Base-by-base conservation (phyloP, 1,140 invertebrate genomes). In the Drosophila nikananu region DNA sequence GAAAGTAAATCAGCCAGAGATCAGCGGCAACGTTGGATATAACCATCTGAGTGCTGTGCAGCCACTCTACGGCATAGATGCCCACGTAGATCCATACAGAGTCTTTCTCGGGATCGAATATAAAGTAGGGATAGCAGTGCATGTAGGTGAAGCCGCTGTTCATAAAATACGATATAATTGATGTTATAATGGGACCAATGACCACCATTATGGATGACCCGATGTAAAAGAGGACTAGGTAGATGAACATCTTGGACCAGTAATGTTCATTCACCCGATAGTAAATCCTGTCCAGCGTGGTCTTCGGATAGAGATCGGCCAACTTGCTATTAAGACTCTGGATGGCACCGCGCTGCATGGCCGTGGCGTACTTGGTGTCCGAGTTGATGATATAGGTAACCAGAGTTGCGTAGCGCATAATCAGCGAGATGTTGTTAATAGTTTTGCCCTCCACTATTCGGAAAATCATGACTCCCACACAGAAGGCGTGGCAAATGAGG, bases 1-100 rank as follows among this genome's bases (percentile, higher is more conserved):
- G 58, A 55, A 90, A 86, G 30, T 52, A 76, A 1, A 90, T 48
- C 15, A 91, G 62, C 80, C 70, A 91, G 8, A 81, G 62, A 60
- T 91, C 86, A 0, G 80, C 65, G 44, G 61, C 58, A 8, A 81
- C 61, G 27, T 81, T 86, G 15, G 64, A 79, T 15, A 74, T 60
- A 21, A 82, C 68, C 57, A 84, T 72, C 2, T 77, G 70, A 10
- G 72, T 67, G 41, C 75, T 78, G 57, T 91, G 80, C 25, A 80
- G n/a, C 42, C 64, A 64, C 35, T 91, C 86, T 6, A 73, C 5
- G 1, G 27, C 5, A 41, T 80, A 83, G 2, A 80, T 76, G 2
- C 27, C n/a, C 0, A 86, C 17, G 44, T 90, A 91, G 1, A 51
- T 41, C 81, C 77, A 77, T 2, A 65, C 0, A 2, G 81, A 39